A percentile compares a stretch with the other conserved stretches of the same genome.
Conservation (phyloP, 2,797 vertebrate species). For the Cynopterus sphinx region DNA sequence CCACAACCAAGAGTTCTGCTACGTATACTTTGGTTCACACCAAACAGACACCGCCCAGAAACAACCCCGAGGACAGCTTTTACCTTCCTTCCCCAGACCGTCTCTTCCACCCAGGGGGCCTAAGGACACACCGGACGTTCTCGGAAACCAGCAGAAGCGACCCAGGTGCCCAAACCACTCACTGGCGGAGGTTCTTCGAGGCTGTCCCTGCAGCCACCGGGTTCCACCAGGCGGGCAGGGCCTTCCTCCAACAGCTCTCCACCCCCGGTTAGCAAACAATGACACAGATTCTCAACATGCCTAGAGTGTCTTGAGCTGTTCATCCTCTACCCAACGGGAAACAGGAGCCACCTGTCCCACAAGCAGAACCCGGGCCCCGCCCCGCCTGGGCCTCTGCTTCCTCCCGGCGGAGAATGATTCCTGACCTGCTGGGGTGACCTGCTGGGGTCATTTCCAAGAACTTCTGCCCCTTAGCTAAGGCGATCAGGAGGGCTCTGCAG, state of each 20-base stretch:
- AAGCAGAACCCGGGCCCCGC: neutral
- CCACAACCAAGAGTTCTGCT: neutral
- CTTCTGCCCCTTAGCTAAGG: neutral
- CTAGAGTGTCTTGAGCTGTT: neutral
- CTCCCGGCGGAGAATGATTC: neutral
- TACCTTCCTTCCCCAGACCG: fast-evolving
- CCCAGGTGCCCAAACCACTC: neutral
- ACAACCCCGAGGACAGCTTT: neutral
- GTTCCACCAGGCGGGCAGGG: neutral
- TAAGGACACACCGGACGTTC: neutral
- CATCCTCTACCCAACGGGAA: neutral
- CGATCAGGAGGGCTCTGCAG: neutral
- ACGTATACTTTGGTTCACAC: neutral
- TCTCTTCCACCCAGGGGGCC: no score
- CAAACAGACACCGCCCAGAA: neutral
- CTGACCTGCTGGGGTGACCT: neutral
- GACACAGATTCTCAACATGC: neutral
- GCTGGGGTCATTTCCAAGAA: neutral
- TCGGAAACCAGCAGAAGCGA: neutral
- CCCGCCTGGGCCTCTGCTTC: fast-evolving
- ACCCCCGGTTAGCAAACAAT: neutral
- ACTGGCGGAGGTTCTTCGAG: neutral
- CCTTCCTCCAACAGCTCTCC: neutral
- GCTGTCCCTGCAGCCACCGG: fast-evolving
- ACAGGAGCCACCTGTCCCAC: neutral